Evolutionary conservation across 2,113 vertebrate species (phyloP).

Genomic region (Potamarius usumacintae): DNA sequence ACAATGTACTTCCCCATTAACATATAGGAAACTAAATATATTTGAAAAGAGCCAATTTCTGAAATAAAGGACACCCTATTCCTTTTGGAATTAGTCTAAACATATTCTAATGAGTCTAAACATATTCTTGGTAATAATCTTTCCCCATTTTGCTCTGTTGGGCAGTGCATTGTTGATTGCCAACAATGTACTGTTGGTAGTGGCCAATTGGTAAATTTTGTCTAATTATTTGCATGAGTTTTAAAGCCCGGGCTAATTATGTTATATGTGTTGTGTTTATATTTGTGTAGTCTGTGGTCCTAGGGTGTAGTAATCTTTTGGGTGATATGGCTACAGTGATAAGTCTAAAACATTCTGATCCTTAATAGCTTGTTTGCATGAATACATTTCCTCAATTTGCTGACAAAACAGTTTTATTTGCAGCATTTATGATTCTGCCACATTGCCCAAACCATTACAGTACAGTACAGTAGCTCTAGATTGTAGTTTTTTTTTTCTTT

Average conservation of each 20-base stretch:
- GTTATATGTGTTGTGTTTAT: constrained; percentile 7
- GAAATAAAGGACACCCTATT: constrained; percentile 18
- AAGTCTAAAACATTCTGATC: not conserved
- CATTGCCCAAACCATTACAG: constrained; percentile 57
- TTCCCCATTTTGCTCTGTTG: constrained; percentile 79
- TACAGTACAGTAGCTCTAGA: constrained; percentile 39
- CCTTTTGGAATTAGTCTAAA: constrained; percentile 23
- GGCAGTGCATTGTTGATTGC: constrained; percentile 91
- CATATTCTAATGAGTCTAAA: constrained; percentile 21
- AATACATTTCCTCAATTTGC: not conserved
- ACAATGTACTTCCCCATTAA: constrained; percentile 81
- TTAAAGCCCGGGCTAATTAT: not conserved
- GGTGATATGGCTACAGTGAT: constrained; percentile 50
- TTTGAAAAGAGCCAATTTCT: constrained; percentile 52
- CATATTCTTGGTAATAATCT: constrained; percentile 58
- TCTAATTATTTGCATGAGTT: constrained; percentile 70
- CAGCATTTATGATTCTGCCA: constrained; percentile 35
- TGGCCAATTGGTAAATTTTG: constrained; percentile 68
- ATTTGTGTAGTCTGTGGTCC: constrained; percentile 45
- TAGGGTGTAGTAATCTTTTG: constrained; percentile 52
- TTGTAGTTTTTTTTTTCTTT: not conserved
- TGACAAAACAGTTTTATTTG: not conserved
- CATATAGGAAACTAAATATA: constrained; percentile 47
- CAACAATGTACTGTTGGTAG: constrained; percentile 95
- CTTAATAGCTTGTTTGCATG: not conserved